Conservation (phyloP, 2,113 vertebrate species). For the Macrotus californicus region DNA sequence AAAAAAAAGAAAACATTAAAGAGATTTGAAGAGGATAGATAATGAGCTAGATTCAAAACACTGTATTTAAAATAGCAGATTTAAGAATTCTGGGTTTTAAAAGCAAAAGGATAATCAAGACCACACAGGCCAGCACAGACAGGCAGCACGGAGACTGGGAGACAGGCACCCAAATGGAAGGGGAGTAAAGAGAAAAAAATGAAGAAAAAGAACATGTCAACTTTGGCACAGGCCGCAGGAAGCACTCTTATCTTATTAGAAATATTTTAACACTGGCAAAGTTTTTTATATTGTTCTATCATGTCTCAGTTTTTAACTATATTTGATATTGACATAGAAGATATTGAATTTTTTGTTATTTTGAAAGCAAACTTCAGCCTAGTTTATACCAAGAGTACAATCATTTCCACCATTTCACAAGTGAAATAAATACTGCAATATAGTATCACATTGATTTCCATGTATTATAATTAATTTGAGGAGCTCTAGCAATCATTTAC, state of each 20-base stretch:
- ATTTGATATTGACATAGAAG: not conserved
- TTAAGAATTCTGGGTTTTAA: not conserved
- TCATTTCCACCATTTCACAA: not conserved
- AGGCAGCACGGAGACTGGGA: not conserved
- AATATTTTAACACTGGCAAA: not conserved
- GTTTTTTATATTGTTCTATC: not conserved
- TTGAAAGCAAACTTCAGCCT: not conserved
- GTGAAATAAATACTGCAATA: not conserved
- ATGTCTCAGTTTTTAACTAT: not conserved
- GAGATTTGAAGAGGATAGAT: not conserved
- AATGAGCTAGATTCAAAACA: not conserved
- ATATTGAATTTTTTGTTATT: not conserved
- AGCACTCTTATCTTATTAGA: not conserved
- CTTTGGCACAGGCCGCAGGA: not conserved
- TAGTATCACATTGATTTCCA: constrained; percentile 5
- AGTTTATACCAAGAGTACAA: not conserved
- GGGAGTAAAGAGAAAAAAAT: not conserved
- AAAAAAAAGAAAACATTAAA: not conserved
- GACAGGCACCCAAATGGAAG: not conserved
- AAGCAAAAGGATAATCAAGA: not conserved
- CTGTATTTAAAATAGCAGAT: not conserved
- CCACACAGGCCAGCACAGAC: not conserved
- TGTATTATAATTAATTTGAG: constrained; percentile 17
- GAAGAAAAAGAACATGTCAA: not conserved
- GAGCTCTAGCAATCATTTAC: constrained; percentile 2